Evolutionary conservation across 2,797 vertebrate species (phyloP), one percentile per base, ranked within the genome.

Genomic region (Coregonus suidteri): DNA sequence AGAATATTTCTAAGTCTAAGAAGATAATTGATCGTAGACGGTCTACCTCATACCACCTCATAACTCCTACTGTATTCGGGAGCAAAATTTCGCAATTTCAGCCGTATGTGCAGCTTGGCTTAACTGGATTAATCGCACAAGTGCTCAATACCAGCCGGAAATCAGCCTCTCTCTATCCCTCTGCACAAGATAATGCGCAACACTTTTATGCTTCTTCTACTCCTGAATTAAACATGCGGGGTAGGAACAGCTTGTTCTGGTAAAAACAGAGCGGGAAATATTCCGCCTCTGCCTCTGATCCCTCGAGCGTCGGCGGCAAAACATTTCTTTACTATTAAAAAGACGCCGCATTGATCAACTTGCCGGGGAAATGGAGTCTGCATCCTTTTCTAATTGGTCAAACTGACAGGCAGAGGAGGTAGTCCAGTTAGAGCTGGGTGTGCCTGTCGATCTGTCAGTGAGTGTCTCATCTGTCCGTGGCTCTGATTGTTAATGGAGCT

Each of bases 201-300:
- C 88, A 85, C 88, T 92, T 90, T 88, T 86, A 89, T 88, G 87
- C 83, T 64, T 20, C 84, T 85, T 86, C 85, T 87, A 47, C 41
- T 47, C 77, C 90, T 93, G 90, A 93, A 94, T 93, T 91, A 93
- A 94, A 93, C 87, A 93, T 93, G 77, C 81, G 68, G 83, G 52
- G 75, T 37, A 64, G 52, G 86, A 91, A 83, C 84, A 85, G 83
- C 85, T 84, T 86, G 85, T 83, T 51, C 86, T 47, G 80, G 53
- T 35, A n/a, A 73, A 81, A 47, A 78, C 80, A 1, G 20, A 65
- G 41, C 73, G 18, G 30, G 34, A 9, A 41, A 66, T 37, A 80
- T 80, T 76, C 80, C 18, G 15, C 80, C 79, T 56, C 72, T 76
- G 82, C 85, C 25, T 70, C 20, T 18, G 51, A 78, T 87, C 85